These are phyloP conservation scores for Synergus laeviventris DNA, from an alignment of 2,888 invertebrate species.

Conservation along the genomic window DNA sequence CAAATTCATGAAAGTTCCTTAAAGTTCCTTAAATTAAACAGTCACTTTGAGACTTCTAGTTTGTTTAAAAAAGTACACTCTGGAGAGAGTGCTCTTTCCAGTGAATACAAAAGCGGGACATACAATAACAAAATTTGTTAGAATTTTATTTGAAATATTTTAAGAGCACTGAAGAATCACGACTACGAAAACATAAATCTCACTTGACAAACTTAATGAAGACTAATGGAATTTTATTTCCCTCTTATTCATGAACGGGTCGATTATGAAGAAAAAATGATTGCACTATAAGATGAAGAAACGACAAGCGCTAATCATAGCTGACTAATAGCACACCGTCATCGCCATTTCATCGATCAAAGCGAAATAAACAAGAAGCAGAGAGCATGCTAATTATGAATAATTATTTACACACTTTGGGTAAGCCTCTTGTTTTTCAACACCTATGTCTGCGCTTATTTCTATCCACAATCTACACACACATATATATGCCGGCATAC, in stretches of 20 bases:
- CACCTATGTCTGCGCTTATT: neutral
- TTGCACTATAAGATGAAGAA: conserved; percentile 10
- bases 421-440: conserved; percentile 10
- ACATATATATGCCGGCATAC: neutral
- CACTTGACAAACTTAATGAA: neutral
- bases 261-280: conserved; percentile 26
- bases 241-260: conserved; percentile 5
- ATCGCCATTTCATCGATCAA: conserved; percentile 14
- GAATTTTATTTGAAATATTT: neutral
- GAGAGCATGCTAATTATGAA: conserved; percentile 19
- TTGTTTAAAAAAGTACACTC: too few relatives aligned
- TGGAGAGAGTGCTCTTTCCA: too few relatives aligned
- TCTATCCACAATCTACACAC: neutral
- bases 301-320: neutral
- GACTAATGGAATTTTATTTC: neutral
- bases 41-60: too few relatives aligned
- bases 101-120: too few relatives aligned
- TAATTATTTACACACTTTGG: conserved; percentile 19
- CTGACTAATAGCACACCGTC: conserved; percentile 10
- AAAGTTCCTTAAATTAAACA: too few relatives aligned
- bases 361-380: neutral
- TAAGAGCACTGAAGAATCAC: neutral
- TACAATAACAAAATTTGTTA: too few relatives aligned
- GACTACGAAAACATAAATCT: neutral
- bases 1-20: too few relatives aligned